Percentiles rank a stretch among this genome's conserved stretches.
Evolutionary conservation across 2,113 vertebrate species (phyloP).

Genomic region (Mugil cephalus): DNA sequence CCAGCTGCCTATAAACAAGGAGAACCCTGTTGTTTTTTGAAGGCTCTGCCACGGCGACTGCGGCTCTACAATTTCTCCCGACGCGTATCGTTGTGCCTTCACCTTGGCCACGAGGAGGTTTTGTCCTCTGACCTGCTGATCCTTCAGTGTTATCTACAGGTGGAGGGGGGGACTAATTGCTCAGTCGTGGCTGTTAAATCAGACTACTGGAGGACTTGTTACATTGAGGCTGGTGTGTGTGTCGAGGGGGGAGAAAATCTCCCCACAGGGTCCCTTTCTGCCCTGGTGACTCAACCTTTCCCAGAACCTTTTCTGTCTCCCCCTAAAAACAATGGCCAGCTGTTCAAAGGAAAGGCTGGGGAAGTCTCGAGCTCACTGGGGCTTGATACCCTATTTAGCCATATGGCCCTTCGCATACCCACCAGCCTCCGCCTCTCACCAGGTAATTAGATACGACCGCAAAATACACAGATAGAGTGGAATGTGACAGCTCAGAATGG

Average conservation of each 20-base stretch:
- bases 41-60: constrained; percentile 28
- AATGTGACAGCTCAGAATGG: constrained; percentile 55
- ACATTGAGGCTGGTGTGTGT: constrained; percentile 29
- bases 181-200: constrained; percentile 41
- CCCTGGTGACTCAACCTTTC: constrained; percentile 72
- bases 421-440: constrained; percentile 37
- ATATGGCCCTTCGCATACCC: constrained; percentile 60
- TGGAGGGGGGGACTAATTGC: constrained; percentile 56
- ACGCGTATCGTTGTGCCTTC: constrained; percentile 19
- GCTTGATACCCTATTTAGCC: constrained; percentile 56
- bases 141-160: constrained; percentile 48
- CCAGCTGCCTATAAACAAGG: constrained; percentile 57
- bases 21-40: constrained; percentile 24
- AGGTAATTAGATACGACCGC: constrained; percentile 69
- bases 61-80: constrained; percentile 25
- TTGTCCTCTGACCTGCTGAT: constrained; percentile 33
- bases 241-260: constrained; percentile 29
- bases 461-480: constrained; percentile 42
- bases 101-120: constrained; percentile 34
- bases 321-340: constrained; percentile 74
- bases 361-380: constrained; percentile 33
- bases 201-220: constrained; percentile 14
- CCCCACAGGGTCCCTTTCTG: constrained; percentile 47
- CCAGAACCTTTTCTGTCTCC: constrained; percentile 54
- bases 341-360: constrained; percentile 53